These are phyloP conservation scores for Drosophila quinaria DNA, from an alignment of 2,888 invertebrate species.

Conservation along the genomic window DNA sequence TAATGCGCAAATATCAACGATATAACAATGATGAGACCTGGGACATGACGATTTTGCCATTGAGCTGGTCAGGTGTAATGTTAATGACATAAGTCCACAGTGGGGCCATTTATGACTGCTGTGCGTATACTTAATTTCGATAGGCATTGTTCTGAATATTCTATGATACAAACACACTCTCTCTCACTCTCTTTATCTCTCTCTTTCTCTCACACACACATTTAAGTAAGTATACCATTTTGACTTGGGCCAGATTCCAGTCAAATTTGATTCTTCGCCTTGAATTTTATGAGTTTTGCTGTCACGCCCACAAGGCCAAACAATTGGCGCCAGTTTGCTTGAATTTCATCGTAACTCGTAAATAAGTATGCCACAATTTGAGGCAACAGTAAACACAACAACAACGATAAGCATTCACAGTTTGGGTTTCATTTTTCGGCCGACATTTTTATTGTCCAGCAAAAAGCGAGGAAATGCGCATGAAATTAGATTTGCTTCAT, in stretches of 20 bases:
- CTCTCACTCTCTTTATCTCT: conserved; percentile 1
- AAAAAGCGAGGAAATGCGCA: conserved; percentile 76
- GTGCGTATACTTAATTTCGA: conserved; percentile 40
- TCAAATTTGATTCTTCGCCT: conserved; percentile 32
- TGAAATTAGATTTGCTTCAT: conserved; percentile 79
- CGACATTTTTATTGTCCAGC: conserved; percentile 69
- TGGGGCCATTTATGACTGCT: conserved; percentile 35
- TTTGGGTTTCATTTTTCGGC: conserved; percentile 53
- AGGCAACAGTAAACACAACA: conserved; percentile 12
- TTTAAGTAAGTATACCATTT: not conserved
- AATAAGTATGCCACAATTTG: conserved; percentile 51
- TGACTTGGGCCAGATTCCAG: conserved; percentile 17
- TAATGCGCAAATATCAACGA: conserved; percentile 69
- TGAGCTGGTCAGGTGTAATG: conserved; percentile 52
- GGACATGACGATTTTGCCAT: conserved; percentile 17
- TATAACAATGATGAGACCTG: conserved; percentile 16
- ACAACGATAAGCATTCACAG: conserved; percentile 28
- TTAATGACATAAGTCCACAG: conserved; percentile 63
- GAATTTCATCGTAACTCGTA: conserved; percentile 47
- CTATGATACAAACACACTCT: conserved; percentile 11
- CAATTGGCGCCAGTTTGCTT: conserved; percentile 60
- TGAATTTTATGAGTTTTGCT: conserved; percentile 42
- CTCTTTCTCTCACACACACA: not conserved
- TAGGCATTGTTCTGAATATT: conserved; percentile 7
- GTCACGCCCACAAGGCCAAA: conserved; percentile 43